Evolutionary conservation across 2,797 vertebrate species (phyloP), one percentile per base, ranked within the genome.

Genomic region (Sebastes kiyomatsui): DNA sequence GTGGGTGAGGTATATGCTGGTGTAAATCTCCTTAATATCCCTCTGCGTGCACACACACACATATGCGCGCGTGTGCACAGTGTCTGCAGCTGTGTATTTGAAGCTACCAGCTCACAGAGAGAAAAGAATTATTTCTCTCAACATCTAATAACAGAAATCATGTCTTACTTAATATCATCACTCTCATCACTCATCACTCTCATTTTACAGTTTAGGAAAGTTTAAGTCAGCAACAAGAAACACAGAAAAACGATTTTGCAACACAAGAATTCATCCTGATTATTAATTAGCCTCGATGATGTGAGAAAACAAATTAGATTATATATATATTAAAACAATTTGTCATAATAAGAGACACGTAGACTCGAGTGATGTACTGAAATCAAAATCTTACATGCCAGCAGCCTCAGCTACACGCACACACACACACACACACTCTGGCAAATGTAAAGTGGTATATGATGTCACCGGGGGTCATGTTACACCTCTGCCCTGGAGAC

Each of bases 11-110:
- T 82, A 90, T 11, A 86, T 27, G 1, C 83, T 82, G 85, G 84
- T 80, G 88, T 90, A 94, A 94, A 94, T 88, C 93, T 87, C 76
- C 70, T 86, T 82, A 79, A 86, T 64, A 85, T 67, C 56, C 10
- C 55, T 4, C 7, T 28, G 3, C 25, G 3, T 25, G 18, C 67
- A 49, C 30, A 58, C 60, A 75, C 75, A 74, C 42, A 52, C 33
- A 38, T n/a, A 70, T 74, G 61, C 55, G 42, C 32, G 35, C 61
- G 35, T 38, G 35, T 38, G 75, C 20, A 56, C 62, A 58, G 20
- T 52, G 49, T 52, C 18, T 52, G 49, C 49, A 55, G 54, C 52
- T 55, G 54, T 25, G 22, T 25, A 12, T 22, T 22, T 54, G n/a
- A 12, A 54, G 52, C 52, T 22, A 46, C 10, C n/a, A 22, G 52